Base-by-base conservation (phyloP, 2,888 invertebrate species). In the Brachycybe producta region DNA sequence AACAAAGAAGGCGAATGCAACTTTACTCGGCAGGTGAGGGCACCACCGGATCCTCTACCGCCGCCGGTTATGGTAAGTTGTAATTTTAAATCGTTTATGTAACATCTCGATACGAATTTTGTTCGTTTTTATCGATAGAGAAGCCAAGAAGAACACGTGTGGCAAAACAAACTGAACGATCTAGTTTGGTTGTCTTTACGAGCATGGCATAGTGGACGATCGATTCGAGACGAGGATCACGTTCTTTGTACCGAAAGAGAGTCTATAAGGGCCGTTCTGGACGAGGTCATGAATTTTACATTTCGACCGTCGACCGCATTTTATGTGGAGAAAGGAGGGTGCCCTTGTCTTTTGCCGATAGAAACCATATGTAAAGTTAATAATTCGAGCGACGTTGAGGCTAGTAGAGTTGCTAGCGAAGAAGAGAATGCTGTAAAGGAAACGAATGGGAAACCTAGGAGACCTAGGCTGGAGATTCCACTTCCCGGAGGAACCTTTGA, bases 151-250 rank as follows among this genome's bases (percentile, higher is more conserved):
- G 87, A 90, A 64, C 79, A 83, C 54, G 72, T 83, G 38, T 90
- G 85, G 84, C 86, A 87, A 67, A 86, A 82, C 58, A 84, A 86
- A 70, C 69, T 86, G 44, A 86, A 86, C 67, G 90, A 91, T 69
- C 73, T 87, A 58, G 83, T 91, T 59, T 92, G 91, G 91, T 67
- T 91, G 58, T 90, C 90, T 70, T 70, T 92, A 54, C 84, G 85
- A 67, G 90, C 90, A 1, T 80, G 79, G 73, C 75, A 83, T 57
- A 82, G 84, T 0, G 83, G 83, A 56, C 74, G 84, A 41, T 77
- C 77, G 1, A 74, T 80, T 17, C 75, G 78, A 46, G 82, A 83
- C 60, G 85, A 87, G 67, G 87, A 88, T 65, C 75, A 76, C 51
- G 80, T 76, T 64, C 71, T 90, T 17, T 82, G 82, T 61, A 70